Evolutionary conservation across 2,888 invertebrate species (phyloP), one percentile per base, ranked within the genome.

Genomic region (Saturnia pavonia): DNA sequence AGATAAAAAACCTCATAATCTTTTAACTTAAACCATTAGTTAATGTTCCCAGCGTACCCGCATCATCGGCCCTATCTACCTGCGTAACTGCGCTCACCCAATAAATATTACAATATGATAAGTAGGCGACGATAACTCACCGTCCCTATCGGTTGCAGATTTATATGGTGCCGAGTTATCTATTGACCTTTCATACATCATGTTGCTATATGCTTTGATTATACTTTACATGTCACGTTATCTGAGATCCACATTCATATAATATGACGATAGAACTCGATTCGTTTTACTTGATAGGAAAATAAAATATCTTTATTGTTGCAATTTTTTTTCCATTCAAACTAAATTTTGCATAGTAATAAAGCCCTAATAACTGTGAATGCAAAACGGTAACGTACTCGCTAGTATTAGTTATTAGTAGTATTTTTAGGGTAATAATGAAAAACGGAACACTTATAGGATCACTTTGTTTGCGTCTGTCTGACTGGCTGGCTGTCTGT

Each of bases 101-200:
- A 89, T 91, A 91, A 90, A 90, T 91, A 90, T 86, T 82, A 83
- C 84, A 79, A 87, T 86, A 90, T 89, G 88, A 89, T 90, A 88
- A 84, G 85, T 12, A 82, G 75, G 78, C 74, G 80, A 77, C 77
- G 78, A 80, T 80, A 76, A 76, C 71, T 72, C 51, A 63, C 22
- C 42, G 22, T 14, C 67, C 48, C 60, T 67, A 67, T 57, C 70
- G 34, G 27, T 25, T 22, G 43, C 67, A 34, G 65, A 68, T 65
- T 69, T 68, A 71, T 66, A 40, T 40, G 65, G 27, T 60, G 65
- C 65, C 40, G 40, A 40, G 65, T n/a, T 40, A 65, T 65, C 65
- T 40, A n/a, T 12, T 3, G 57, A 60, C 57, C 57, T 27, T 27
- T 27, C 27, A 14, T 27, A 60, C 12, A 27, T 60, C 14, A 60